phyloP scores from a whole-genome alignment of 2,797 vertebrate genomes.

The Gadopsis marmoratus region DNA sequence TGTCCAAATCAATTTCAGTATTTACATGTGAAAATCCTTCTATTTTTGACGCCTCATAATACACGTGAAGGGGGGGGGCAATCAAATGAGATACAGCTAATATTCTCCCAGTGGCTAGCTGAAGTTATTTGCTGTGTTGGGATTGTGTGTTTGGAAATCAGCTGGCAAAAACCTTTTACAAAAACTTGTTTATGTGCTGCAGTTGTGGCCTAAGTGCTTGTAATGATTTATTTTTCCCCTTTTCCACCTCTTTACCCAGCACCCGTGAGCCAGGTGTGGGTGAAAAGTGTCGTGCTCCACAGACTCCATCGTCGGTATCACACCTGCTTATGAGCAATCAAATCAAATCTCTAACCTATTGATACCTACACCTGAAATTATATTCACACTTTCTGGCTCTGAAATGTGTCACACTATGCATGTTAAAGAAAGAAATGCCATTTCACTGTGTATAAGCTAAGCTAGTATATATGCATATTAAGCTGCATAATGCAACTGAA shows the following conservation, averaged over 20 bases:
- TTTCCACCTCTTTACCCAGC: not conserved
- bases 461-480: not conserved
- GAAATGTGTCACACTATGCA: not conserved
- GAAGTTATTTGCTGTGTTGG: not conserved
- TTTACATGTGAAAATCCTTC: not conserved
- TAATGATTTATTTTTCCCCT: not conserved
- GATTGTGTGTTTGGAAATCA: not conserved
- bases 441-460: not conserved
- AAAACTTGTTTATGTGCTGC: not conserved
- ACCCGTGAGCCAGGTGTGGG: slow-evolving; percentile 12
- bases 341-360: slow-evolving; percentile 22
- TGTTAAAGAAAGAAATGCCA: not conserved
- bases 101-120: too few species aligned
- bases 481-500: not conserved
- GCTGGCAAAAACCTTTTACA: not conserved
- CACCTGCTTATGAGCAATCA: slow-evolving; percentile 13
- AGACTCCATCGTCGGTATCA: not conserved
- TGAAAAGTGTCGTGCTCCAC: slow-evolving; percentile 4
- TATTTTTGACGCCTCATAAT: not conserved
- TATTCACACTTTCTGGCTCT: slow-evolving; percentile 5
- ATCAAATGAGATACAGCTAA: not conserved
- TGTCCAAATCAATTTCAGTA: not conserved
- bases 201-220: not conserved
- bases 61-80: not conserved
- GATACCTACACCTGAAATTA: slow-evolving; percentile 1